phyloP scores from a whole-genome alignment of 1,140 invertebrate species.

The Cydia pomonella region DNA sequence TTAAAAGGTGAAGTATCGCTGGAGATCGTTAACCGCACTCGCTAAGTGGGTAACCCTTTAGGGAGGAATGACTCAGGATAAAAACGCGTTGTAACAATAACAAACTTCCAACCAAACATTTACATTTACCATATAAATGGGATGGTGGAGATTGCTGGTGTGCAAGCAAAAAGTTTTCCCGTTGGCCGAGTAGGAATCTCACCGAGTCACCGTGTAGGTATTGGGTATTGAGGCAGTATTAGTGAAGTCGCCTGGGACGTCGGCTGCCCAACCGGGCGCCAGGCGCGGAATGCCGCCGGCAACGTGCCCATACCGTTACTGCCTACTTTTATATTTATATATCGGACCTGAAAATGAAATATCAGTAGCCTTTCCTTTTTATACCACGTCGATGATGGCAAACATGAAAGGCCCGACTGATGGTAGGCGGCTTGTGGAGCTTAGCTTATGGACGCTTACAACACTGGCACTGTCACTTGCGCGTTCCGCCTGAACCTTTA shows the following conservation, averaged over 20 bases:
- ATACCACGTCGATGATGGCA: not conserved
- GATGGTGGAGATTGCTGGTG: not conserved
- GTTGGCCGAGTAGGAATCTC: conserved; percentile 1
- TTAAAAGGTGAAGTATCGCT: no score
- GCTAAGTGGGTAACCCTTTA: no score
- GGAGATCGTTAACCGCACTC: no score
- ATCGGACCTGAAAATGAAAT: not conserved
- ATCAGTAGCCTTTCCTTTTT: not conserved
- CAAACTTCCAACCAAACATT: not conserved
- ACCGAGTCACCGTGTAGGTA: not conserved
- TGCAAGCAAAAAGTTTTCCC: not conserved
- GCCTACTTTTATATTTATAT: conserved; percentile 21
- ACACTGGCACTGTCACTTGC: no score
- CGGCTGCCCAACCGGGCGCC: conserved; percentile 13
- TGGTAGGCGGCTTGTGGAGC: no score
- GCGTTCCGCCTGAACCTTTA: no score
- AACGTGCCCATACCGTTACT: conserved; percentile 16
- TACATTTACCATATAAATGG: not conserved
- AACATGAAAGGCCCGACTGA: no score
- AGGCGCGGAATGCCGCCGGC: not conserved
- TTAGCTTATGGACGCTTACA: no score
- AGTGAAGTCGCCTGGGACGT: not conserved
- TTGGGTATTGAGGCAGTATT: not conserved
- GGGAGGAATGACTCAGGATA: no score
- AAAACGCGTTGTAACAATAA: no score